Conservation (phyloP, 2,888 invertebrate genomes). For the Neoscelio sp. region DNA sequence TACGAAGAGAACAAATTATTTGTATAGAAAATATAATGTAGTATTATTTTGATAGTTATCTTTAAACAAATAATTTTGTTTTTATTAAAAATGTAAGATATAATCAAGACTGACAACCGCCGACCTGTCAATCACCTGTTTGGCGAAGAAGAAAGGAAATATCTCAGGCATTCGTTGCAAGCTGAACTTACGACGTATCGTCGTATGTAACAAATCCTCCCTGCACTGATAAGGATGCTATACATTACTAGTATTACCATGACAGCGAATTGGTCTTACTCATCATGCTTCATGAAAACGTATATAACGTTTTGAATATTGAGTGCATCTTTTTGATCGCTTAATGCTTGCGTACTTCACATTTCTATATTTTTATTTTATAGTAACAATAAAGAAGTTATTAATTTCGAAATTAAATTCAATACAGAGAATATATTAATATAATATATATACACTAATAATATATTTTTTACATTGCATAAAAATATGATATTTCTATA, state of each 20-base stretch:
- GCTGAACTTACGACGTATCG: conserved; percentile 54
- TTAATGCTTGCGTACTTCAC: too few relatives aligned
- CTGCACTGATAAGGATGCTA: conserved; percentile 50
- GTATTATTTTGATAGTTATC: too few relatives aligned
- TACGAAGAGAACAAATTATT: too few relatives aligned
- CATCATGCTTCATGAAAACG: conserved; percentile 47
- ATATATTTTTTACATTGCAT: too few relatives aligned
- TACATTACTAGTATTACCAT: conserved; percentile 41
- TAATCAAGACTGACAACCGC: not conserved
- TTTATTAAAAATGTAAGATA: too few relatives aligned
- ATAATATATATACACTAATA: too few relatives aligned
- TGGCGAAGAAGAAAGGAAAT: conserved; percentile 54
- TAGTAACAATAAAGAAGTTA: too few relatives aligned
- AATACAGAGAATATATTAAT: too few relatives aligned
- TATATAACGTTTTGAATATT: not conserved
- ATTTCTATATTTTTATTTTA: too few relatives aligned
- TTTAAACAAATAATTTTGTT: not conserved
- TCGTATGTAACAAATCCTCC: conserved; percentile 49
- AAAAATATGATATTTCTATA: too few relatives aligned
- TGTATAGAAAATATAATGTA: too few relatives aligned
- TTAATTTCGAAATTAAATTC: too few relatives aligned
- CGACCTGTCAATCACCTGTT: conserved; percentile 13
- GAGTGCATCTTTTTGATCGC: conserved; percentile 24
- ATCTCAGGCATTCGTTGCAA: conserved; percentile 30
- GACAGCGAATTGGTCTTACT: conserved; percentile 40